Conservation (phyloP, 2,797 vertebrate genomes). For the Chaenodraco wilsoni region DNA sequence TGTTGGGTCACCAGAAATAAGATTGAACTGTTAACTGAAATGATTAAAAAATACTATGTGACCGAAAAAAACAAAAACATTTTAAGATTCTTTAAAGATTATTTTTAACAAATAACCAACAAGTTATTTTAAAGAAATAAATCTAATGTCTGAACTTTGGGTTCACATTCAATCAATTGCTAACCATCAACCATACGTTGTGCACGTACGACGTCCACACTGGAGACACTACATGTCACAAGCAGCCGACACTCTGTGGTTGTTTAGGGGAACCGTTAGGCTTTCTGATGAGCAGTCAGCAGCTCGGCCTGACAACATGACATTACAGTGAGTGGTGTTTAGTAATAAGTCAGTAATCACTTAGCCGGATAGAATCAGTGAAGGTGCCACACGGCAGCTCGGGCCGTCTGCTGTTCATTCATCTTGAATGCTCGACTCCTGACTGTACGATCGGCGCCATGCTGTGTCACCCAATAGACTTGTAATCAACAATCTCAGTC, state of each 20-base stretch:
- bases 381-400: slow-evolving; percentile 33
- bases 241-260: not conserved
- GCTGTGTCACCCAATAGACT: slow-evolving; percentile 59
- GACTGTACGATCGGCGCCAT: slow-evolving; percentile 58
- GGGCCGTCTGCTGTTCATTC: not conserved
- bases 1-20: too few relatives aligned
- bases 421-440: slow-evolving; percentile 29
- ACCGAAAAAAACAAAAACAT: too few relatives aligned
- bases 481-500: slow-evolving; percentile 47
- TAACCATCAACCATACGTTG: not conserved
- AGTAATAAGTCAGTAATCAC: not conserved
- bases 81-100: too few relatives aligned
- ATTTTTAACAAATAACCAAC: too few relatives aligned
- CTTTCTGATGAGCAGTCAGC: not conserved
- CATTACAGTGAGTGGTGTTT: not conserved
- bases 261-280: not conserved
- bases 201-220: not conserved
- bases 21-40: too few relatives aligned
- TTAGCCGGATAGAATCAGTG: not conserved
- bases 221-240: not conserved
- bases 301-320: slow-evolving; percentile 11
- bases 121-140: too few relatives aligned
- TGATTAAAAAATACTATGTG: too few relatives aligned
- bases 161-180: not conserved
- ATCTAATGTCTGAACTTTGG: too few relatives aligned